Conservation (phyloP, 2,797 vertebrate genomes). For the Eurystomus glaucurus region DNA sequence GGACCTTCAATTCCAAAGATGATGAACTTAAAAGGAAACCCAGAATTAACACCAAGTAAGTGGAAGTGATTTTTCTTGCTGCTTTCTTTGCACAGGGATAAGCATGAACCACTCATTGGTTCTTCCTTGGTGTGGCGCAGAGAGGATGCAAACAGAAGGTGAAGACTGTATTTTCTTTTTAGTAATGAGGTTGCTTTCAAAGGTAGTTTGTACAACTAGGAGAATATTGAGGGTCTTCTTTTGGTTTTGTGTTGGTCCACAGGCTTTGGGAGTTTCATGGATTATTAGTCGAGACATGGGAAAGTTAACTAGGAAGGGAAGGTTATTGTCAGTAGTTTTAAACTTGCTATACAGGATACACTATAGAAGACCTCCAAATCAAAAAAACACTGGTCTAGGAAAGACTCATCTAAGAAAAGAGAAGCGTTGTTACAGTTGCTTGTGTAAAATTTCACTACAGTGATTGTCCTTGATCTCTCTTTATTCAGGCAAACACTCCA, state of each 20-base stretch:
- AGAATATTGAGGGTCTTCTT: not conserved
- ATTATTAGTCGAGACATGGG: not conserved
- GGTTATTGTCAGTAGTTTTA: not conserved
- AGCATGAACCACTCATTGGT: not conserved
- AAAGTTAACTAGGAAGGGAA: not conserved
- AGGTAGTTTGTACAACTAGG: not conserved
- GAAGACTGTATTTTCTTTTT: not conserved
- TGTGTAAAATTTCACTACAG: too few relatives aligned
- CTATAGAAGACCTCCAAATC: not conserved
- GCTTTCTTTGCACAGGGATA: not conserved
- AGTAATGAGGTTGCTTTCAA: not conserved
- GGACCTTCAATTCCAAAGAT: constrained; percentile 95
- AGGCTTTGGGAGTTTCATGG: not conserved
- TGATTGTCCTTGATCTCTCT: too few relatives aligned
- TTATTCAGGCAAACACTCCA: too few relatives aligned
- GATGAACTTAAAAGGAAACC: constrained; percentile 97
- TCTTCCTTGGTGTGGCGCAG: not conserved
- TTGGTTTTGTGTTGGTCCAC: not conserved
- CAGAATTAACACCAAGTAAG: constrained; percentile 92
- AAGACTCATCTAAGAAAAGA: too few relatives aligned
- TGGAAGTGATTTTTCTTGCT: not conserved
- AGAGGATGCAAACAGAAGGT: not conserved
- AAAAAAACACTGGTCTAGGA: not conserved
- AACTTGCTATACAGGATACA: not conserved
- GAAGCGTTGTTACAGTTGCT: too few relatives aligned